Base-by-base conservation (phyloP, 1,140 invertebrate species). In the Euwallacea fornicatus region DNA sequence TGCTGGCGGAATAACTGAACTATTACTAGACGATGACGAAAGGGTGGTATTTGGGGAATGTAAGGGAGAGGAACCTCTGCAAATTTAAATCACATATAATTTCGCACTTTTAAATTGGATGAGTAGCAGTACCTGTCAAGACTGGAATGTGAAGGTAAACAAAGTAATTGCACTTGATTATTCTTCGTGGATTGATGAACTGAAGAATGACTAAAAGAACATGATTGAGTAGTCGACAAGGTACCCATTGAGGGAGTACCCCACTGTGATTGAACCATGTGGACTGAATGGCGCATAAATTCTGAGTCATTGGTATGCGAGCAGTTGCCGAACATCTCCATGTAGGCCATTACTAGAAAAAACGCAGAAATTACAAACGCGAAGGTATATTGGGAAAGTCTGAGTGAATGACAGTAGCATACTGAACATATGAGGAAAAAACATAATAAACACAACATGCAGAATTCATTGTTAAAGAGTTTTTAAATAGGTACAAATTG, bases 241-340 rank as follows among this genome's bases (percentile, higher is more conserved):
- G 76, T 78, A 2, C 72, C 44, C 41, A 56, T 71, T 3, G 59
- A 84, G 75, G 60, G 85, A 83, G 81, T 88, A 84, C 73, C 86
- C 84, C 87, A 90, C 79, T 86, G 84, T 65, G 87, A 81, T 80
- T 87, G 86, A 74, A 85, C 88, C 67, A 91, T 85, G 78, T 94
- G 92, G 76, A 94, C 86, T 2, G 93, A 94, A 79, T 94, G 92
- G 42, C 93, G 85, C 76, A 93, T 88, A 81, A 93, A 90, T 76
- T 93, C 91, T 72, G 86, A 86, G 65, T 86, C 86, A 71, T 83
- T 84, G 41, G 90, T 89, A 76, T 93, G 91, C 66, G 90, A 91
- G 83, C 93, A 95, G 80, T 93, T 92, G 0, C 93, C 92, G 80
- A 96, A 93, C 88, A 96, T 94, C 82, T 96, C 93, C 94, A 97